phyloP scores from a whole-genome alignment of 2,113 vertebrate species.

The Leptosomus discolor region DNA sequence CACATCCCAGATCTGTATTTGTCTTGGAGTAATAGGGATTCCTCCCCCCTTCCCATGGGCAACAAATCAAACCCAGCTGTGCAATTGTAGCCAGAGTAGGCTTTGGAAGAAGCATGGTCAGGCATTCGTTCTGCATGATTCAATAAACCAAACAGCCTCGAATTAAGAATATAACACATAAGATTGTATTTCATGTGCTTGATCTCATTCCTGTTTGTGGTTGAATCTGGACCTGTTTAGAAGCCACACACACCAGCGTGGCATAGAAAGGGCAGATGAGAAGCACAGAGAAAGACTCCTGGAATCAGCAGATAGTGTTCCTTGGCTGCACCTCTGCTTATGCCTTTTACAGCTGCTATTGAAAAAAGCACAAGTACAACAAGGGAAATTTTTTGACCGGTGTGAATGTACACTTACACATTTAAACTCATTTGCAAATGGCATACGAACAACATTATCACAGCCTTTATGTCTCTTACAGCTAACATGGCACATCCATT shows the following conservation, averaged over 20 bases:
- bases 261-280: conserved; percentile 10
- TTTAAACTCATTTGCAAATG: neutral
- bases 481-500: neutral
- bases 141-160: conserved; percentile 20
- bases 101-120: conserved; percentile 39
- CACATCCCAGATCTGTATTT: conserved; percentile 55
- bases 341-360: conserved; percentile 6
- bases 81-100: neutral
- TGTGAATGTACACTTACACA: neutral
- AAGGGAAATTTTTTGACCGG: neutral
- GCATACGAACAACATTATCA: neutral
- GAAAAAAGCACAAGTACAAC: neutral
- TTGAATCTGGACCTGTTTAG: conserved; percentile 29
- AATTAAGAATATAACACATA: conserved; percentile 29
- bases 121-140: conserved; percentile 51
- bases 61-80: conserved; percentile 63
- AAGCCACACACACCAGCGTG: conserved; percentile 21
- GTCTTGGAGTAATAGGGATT: conserved; percentile 47
- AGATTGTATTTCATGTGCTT: conserved; percentile 51
- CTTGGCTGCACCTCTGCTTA: neutral
- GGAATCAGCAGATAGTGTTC: conserved; percentile 1
- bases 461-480: neutral
- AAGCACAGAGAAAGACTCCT: neutral
- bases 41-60: conserved; percentile 29
- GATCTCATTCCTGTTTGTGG: conserved; percentile 10